Evolutionary conservation across 2,797 vertebrate species (phyloP).

Genomic region (Pseudomugil tenellus): DNA sequence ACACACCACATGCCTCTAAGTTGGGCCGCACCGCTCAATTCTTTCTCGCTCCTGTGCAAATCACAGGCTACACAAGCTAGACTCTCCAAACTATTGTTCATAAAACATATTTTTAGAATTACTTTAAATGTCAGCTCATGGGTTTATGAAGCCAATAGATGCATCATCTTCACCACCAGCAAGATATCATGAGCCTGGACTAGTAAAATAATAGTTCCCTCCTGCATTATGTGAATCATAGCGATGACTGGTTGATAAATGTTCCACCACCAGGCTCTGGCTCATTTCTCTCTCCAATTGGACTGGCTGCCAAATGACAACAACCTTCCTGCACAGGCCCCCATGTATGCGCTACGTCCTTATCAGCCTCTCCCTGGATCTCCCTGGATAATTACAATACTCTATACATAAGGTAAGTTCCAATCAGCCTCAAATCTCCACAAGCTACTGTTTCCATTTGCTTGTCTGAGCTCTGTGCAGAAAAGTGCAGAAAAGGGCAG

Average conservation of each 20-base stretch:
- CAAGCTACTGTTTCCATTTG: constrained; percentile 63
- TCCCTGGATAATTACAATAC: constrained; percentile 73
- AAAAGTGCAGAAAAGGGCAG: constrained; percentile 77
- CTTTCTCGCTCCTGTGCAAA: constrained; percentile 21
- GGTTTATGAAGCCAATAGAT: constrained; percentile 45
- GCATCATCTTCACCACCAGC: constrained; percentile 47
- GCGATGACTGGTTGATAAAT: constrained; percentile 73
- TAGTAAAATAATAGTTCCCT: constrained; percentile 62
- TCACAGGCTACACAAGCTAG: neutral
- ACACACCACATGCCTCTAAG: constrained; percentile 46
- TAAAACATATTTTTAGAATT: constrained; percentile 30
- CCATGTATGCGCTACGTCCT: constrained; percentile 35
- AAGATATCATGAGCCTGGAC: constrained; percentile 44
- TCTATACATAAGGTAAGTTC: constrained; percentile 70
- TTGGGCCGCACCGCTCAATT: constrained; percentile 31
- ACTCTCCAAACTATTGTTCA: constrained; percentile 34
- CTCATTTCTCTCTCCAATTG: constrained; percentile 62
- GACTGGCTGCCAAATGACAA: constrained; percentile 69
- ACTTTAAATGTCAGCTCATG: constrained; percentile 36
- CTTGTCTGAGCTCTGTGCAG: constrained; percentile 70
- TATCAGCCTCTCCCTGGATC: constrained; percentile 38
- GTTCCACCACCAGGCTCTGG: constrained; percentile 55
- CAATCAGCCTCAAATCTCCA: constrained; percentile 66
- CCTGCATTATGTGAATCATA: constrained; percentile 64
- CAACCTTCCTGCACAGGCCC: constrained; percentile 40